phyloP scores from a whole-genome alignment of 1,140 invertebrate species.

The Musca vetustissima region DNA sequence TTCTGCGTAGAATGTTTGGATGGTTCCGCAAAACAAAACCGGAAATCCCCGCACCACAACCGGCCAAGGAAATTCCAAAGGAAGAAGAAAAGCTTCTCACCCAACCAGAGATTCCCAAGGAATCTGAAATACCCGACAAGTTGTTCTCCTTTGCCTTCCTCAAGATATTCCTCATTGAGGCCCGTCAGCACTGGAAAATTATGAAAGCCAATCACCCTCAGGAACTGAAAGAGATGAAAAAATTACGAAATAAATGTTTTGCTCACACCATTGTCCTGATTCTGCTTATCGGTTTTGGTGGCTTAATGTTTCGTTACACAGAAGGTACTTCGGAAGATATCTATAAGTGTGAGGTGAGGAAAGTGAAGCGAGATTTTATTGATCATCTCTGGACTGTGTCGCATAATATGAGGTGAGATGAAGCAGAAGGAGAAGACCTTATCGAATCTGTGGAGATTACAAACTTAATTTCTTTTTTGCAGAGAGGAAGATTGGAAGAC shows the following conservation, averaged over 20 bases:
- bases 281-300: slow-evolving; percentile 76
- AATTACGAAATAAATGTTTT: slow-evolving; percentile 69
- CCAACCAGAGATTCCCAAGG: too few relatives aligned
- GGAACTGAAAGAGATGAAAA: slow-evolving; percentile 60
- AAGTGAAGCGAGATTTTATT: slow-evolving; percentile 82
- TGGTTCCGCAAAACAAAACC: slow-evolving; percentile 3
- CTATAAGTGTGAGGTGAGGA: slow-evolving; percentile 84
- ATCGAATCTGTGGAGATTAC: background rate
- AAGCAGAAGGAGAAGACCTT: background rate
- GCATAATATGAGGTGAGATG: slow-evolving; percentile 66
- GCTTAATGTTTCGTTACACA: slow-evolving; percentile 73
- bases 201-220: slow-evolving; percentile 63
- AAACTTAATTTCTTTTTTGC: slow-evolving; percentile 1
- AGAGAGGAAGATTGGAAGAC: slow-evolving; percentile 86
- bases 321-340: slow-evolving; percentile 81
- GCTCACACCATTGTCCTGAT: slow-evolving; percentile 67
- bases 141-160: slow-evolving; percentile 34
- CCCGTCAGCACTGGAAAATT: slow-evolving; percentile 58
- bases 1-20: slow-evolving; percentile 1
- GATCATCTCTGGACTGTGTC: slow-evolving; percentile 77
- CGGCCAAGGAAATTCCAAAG: background rate
- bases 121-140: slow-evolving; percentile 8
- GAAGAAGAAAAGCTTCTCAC: slow-evolving; percentile 13
- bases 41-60: background rate
- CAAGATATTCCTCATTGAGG: slow-evolving; percentile 41